Percentiles rank a stretch among this genome's conserved stretches.
Conservation (phyloP, 2,797 vertebrate genomes). For the Hapalemur alaotrensis region DNA sequence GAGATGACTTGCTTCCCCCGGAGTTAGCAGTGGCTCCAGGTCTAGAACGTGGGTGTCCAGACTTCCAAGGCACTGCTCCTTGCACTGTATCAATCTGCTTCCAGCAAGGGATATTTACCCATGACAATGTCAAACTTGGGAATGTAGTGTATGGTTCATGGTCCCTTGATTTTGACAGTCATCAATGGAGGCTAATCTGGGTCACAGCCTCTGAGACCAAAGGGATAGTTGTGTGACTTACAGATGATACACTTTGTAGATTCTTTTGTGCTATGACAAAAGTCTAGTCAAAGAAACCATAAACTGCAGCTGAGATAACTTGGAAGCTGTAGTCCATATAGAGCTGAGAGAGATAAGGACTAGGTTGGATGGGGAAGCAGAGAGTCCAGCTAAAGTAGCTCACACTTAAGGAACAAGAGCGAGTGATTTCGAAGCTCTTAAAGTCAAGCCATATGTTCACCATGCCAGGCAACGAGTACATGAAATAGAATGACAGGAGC, state of each 20-base stretch:
- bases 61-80: background rate
- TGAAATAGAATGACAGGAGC: constrained; percentile 26
- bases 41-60: background rate
- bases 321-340: background rate
- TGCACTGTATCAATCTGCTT: background rate
- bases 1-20: background rate
- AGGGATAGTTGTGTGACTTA: background rate
- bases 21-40: background rate
- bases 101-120: background rate
- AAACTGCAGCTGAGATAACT: background rate
- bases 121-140: background rate
- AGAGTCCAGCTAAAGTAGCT: background rate
- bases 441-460: background rate
- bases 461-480: background rate
- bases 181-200: background rate
- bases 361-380: background rate
- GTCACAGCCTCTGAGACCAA: background rate
- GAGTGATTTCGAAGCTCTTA: background rate
- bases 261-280: background rate
- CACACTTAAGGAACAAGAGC: background rate
- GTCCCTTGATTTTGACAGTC: background rate
- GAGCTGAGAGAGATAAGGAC: background rate
- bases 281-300: background rate
- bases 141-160: background rate
- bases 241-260: background rate